Conservation (phyloP, 2,888 invertebrate genomes). For the Atherix ibis region DNA sequence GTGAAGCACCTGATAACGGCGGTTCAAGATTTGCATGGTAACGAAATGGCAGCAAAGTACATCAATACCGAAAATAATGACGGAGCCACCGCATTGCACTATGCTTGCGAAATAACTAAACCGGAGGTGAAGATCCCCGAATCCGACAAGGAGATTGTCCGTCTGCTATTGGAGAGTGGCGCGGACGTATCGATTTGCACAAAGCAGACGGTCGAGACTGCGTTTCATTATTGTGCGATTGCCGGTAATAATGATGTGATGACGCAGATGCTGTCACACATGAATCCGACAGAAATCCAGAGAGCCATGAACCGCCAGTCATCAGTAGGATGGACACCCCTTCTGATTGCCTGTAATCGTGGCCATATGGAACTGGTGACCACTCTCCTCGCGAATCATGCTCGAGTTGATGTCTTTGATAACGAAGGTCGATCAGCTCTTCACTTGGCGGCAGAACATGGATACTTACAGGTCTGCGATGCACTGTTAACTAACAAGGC, state of each 20-base stretch:
- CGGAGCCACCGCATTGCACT: slow-evolving; percentile 89
- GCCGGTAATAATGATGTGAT: slow-evolving; percentile 93
- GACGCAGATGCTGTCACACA: slow-evolving; percentile 82
- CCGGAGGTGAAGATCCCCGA: slow-evolving; percentile 57
- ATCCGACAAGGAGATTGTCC: slow-evolving; percentile 74
- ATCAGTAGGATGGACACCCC: slow-evolving; percentile 90
- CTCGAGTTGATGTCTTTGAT: slow-evolving; percentile 97
- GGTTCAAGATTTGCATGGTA: slow-evolving; percentile 57
- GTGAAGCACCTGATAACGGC: slow-evolving; percentile 74
- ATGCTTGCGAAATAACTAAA: slow-evolving; percentile 78
- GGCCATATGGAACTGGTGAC: slow-evolving; percentile 91
- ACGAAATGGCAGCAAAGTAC: slow-evolving; percentile 64
- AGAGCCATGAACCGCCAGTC: slow-evolving; percentile 89
- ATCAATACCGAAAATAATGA: slow-evolving; percentile 80
- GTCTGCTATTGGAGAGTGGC: slow-evolving; percentile 75
- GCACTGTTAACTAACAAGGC: slow-evolving; percentile 87
- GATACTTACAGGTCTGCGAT: slow-evolving; percentile 79
- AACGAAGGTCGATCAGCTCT: slow-evolving; percentile 88
- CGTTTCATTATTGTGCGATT: slow-evolving; percentile 87
- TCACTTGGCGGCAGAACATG: slow-evolving; percentile 88
- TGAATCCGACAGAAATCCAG: slow-evolving; percentile 80
- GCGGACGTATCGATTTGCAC: slow-evolving; percentile 79
- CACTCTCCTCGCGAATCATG: slow-evolving; percentile 81
- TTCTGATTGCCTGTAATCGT: slow-evolving; percentile 87
- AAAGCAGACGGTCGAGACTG: slow-evolving; percentile 77